Percentiles rank a stretch among this genome's conserved stretches.
phyloP scores from a whole-genome alignment of 1,140 invertebrate genomes.

The Episyrphus balteatus region DNA sequence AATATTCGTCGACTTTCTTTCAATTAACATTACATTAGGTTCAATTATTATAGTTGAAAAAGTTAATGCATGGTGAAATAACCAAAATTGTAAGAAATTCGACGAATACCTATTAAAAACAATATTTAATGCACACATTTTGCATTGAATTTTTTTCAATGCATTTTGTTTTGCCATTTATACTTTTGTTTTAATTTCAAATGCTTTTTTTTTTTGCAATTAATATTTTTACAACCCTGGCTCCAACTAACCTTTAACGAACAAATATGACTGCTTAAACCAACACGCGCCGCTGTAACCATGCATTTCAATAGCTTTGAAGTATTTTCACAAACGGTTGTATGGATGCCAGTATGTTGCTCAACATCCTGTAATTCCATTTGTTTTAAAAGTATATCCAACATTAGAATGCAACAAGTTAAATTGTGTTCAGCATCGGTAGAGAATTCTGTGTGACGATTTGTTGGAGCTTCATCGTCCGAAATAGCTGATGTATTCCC shows the following conservation, averaged over 20 bases:
- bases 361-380: slow-evolving; percentile 90
- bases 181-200: too few relatives aligned
- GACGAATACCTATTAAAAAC: too few relatives aligned
- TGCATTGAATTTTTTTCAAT: too few relatives aligned
- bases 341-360: slow-evolving; percentile 67
- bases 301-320: slow-evolving; percentile 72
- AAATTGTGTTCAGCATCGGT: slow-evolving; percentile 63
- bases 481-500: slow-evolving; percentile 57
- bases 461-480: slow-evolving; percentile 53
- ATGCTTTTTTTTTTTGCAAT: too few relatives aligned
- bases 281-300: slow-evolving; percentile 53
- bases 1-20: too few relatives aligned
- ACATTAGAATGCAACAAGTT: slow-evolving; percentile 91
- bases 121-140: too few relatives aligned
- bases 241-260: slow-evolving; percentile 37
- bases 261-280: slow-evolving; percentile 64
- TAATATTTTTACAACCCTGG: too few relatives aligned
- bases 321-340: slow-evolving; percentile 61
- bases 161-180: too few relatives aligned
- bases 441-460: slow-evolving; percentile 48
- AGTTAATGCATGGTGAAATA: too few relatives aligned
- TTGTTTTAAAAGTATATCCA: slow-evolving; percentile 92
- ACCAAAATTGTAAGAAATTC: too few relatives aligned
- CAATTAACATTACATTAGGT: too few relatives aligned
- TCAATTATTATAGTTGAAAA: too few relatives aligned